A percentile compares a stretch with the other conserved stretches of the same genome.
Conservation (phyloP, 2,113 vertebrate species). For the Pitta sordida region DNA sequence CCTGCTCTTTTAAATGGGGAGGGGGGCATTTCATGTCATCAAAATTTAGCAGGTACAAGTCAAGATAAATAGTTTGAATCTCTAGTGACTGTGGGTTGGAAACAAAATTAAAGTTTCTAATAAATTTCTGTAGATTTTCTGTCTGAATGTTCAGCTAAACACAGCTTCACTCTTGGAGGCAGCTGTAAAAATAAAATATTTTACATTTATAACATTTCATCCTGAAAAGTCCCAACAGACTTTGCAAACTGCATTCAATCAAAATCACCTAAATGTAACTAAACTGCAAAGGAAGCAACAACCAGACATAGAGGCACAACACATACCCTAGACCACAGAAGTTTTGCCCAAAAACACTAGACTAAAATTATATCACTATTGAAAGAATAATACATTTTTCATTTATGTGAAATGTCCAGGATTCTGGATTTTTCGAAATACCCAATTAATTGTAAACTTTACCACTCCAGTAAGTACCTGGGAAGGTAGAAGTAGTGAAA, state of each 20-base stretch:
- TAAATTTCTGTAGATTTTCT: conserved; percentile 48
- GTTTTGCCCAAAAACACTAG: not conserved
- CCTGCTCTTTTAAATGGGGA: not conserved
- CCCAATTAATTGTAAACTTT: not conserved
- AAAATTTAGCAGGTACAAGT: conserved; percentile 45
- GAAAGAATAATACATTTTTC: not conserved
- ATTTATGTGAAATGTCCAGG: not conserved
- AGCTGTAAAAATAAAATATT: conserved; percentile 44
- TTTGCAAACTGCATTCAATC: not conserved
- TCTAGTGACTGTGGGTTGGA: conserved; percentile 37
- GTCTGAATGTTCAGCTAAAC: not conserved
- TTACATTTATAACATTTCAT: conserved; percentile 36
- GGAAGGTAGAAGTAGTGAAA: not conserved
- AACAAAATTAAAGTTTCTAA: conserved; percentile 32
- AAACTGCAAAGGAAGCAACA: not conserved
- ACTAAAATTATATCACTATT: not conserved
- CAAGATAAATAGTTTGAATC: conserved; percentile 43
- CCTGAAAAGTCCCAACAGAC: not conserved
- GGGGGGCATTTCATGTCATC: conserved; percentile 20
- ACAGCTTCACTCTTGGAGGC: not conserved
- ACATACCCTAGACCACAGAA: not conserved
- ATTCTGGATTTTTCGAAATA: not conserved
- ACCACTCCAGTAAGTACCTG: not conserved
- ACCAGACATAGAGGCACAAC: not conserved
- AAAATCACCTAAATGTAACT: not conserved